These are phyloP conservation scores for Typhlomys cinereus DNA, from an alignment of 2,113 vertebrate genomes.

Conservation along the genomic window DNA sequence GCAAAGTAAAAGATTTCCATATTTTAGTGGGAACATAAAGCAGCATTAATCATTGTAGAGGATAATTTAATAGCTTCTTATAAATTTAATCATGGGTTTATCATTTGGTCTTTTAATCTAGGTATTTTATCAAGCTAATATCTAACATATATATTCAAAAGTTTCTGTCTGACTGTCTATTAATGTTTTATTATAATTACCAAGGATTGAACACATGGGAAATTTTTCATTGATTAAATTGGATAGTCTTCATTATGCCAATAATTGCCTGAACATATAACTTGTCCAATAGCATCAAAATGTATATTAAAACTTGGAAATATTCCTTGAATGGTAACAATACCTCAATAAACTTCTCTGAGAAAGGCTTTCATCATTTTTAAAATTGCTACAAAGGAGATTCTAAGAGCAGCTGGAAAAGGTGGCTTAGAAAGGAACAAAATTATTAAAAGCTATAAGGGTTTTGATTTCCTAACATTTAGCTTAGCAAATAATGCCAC, in stretches of 20 bases:
- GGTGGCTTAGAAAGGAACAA: neutral
- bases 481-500: neutral
- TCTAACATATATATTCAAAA: neutral
- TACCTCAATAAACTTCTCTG: neutral
- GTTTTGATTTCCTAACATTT: neutral
- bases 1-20: neutral
- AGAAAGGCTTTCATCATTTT: neutral
- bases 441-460: neutral
- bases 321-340: neutral
- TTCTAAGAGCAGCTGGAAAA: neutral
- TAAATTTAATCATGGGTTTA: neutral
- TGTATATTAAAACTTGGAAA: neutral
- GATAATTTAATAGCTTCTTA: neutral
- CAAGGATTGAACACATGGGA: neutral
- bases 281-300: neutral
- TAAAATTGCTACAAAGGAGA: neutral
- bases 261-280: neutral
- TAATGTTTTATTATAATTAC: neutral
- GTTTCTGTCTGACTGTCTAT: neutral
- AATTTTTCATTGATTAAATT: neutral
- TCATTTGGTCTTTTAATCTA: neutral
- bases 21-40: neutral
- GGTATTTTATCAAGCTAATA: neutral
- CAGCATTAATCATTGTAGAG: neutral
- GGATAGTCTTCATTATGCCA: neutral